Evolutionary conservation across 2,113 vertebrate genomes (phyloP), one percentile per base, ranked within the genome.

Genomic region (Fregetta grallaria): DNA sequence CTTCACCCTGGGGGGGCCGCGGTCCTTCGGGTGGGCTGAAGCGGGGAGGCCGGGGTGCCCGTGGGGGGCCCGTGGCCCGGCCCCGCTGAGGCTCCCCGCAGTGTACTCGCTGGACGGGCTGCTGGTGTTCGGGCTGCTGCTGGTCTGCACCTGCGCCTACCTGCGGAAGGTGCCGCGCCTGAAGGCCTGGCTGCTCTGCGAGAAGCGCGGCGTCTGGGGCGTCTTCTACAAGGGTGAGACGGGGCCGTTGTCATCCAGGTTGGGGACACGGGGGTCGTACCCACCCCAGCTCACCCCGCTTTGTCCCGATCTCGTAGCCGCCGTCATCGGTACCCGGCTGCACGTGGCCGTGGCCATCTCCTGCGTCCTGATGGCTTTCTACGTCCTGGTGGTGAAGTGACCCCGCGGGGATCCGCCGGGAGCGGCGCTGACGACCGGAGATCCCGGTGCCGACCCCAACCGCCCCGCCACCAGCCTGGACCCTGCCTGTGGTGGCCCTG

Each of bases 71-170:
- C 25, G 26, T 7, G n/a, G 17, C 55, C 30, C 11, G 30, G 18
- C n/a, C 53, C 32, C 30, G 7, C 15, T 14, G 56, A 20, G 56
- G 26, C 17, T 6, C 26, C 63, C 63, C 9, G 40, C 63, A 66
- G 63, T 66, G 63, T 66, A 66, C 63, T 66, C 99, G 9, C 98
- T 99, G 93, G 99, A 99, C 58, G 99, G 99, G 68, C 98, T 99
- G 92, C 97, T 99, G 94, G 99, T 99, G 36, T 99, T 99, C 49
- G 99, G 99, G 44, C 98, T 99, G 94, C 98, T 99, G 11, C 99
- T 99, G 96, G 97, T 99, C 62, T 99, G 99, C 94, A 99, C 99
- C 32, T 99, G 99, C 97, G 99, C 99, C 9, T 99, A 99, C 97
- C 98, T 99, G 95, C 99, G 99, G 97, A 99, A 99, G 97, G 99